phyloP scores from a whole-genome alignment of 1,140 invertebrate species.

The Elysia chlorotica region DNA sequence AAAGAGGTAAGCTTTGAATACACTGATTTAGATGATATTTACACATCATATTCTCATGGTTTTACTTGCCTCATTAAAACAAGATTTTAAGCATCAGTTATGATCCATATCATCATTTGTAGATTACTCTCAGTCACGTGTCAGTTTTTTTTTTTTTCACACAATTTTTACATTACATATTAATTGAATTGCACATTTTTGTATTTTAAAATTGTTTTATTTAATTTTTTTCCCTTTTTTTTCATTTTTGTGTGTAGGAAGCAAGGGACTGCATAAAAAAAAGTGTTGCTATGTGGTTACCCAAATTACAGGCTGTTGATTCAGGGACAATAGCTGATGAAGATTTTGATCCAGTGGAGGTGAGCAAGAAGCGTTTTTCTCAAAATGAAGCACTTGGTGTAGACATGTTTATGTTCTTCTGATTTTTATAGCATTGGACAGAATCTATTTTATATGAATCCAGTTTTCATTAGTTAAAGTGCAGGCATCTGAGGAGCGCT shows the following conservation, averaged over 20 bases:
- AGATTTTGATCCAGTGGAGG: slow-evolving; percentile 48
- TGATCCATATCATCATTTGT: not conserved
- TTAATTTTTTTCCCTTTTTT: not conserved
- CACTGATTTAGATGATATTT: not conserved
- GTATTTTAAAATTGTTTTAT: not conserved
- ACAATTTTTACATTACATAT: not conserved
- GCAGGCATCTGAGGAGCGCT: not conserved
- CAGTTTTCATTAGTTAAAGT: not conserved
- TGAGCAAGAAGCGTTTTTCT: too few species aligned
- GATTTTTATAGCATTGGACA: too few species aligned
- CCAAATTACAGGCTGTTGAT: slow-evolving; percentile 38
- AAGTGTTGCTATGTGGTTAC: slow-evolving; percentile 60
- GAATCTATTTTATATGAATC: too few species aligned
- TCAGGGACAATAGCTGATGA: slow-evolving; percentile 35
- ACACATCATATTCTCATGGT: too few species aligned
- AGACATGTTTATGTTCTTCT: too few species aligned
- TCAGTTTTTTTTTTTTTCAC: not conserved
- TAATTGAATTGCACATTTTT: not conserved
- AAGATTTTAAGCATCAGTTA: too few species aligned
- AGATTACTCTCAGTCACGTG: not conserved
- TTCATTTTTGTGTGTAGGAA: slow-evolving; percentile 37
- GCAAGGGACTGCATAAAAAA: slow-evolving; percentile 52
- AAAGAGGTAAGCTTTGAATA: slow-evolving; percentile 43
- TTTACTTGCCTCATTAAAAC: too few species aligned
- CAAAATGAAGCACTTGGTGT: too few species aligned